A percentile compares a stretch with the other conserved stretches of the same genome.
Conservation (phyloP, 2,888 invertebrate genomes). For the Hofmannophila pseudospretella region DNA sequence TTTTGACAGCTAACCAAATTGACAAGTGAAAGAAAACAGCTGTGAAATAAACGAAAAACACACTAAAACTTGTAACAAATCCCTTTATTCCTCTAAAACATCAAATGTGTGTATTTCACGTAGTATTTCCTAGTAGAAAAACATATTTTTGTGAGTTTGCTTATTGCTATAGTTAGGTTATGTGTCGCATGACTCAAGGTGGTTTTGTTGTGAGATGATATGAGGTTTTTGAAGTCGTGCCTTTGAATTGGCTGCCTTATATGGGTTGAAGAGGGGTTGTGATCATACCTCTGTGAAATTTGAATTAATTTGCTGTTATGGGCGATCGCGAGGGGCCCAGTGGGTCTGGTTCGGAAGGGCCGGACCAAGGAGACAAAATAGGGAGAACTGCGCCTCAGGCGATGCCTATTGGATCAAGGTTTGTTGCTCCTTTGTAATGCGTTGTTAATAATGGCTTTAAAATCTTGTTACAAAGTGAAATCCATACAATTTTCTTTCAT, state of each 20-base stretch:
- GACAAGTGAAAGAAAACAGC: slow-evolving; percentile 63
- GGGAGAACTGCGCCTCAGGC: slow-evolving; percentile 46
- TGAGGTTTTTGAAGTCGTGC: slow-evolving; percentile 46
- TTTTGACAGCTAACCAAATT: slow-evolving; percentile 40
- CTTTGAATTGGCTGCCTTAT: slow-evolving; percentile 46
- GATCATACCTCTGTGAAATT: slow-evolving; percentile 32
- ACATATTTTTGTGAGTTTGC: slow-evolving; percentile 17
- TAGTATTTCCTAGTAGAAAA: slow-evolving; percentile 8
- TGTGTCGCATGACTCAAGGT: slow-evolving; percentile 51
- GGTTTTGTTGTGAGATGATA: slow-evolving; percentile 41
- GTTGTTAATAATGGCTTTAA: not conserved
- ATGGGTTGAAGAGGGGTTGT: slow-evolving; percentile 45
- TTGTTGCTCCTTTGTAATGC: slow-evolving; percentile 11
- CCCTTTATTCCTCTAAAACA: slow-evolving; percentile 7
- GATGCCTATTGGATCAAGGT: slow-evolving; percentile 58
- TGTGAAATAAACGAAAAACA: slow-evolving; percentile 21
- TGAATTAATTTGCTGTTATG: slow-evolving; percentile 38
- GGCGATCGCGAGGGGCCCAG: slow-evolving; percentile 56
- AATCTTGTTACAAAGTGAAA: not conserved
- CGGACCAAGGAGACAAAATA: slow-evolving; percentile 39
- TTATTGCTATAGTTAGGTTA: slow-evolving; percentile 53
- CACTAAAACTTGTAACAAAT: slow-evolving; percentile 13
- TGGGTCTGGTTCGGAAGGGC: slow-evolving; percentile 41
- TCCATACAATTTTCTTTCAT: too few species aligned
- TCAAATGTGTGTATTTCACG: slow-evolving; percentile 3